Percentiles rank a stretch among this genome's conserved stretches.
Conservation (phyloP, 1,140 invertebrate species). For the Triops longicaudatus region DNA sequence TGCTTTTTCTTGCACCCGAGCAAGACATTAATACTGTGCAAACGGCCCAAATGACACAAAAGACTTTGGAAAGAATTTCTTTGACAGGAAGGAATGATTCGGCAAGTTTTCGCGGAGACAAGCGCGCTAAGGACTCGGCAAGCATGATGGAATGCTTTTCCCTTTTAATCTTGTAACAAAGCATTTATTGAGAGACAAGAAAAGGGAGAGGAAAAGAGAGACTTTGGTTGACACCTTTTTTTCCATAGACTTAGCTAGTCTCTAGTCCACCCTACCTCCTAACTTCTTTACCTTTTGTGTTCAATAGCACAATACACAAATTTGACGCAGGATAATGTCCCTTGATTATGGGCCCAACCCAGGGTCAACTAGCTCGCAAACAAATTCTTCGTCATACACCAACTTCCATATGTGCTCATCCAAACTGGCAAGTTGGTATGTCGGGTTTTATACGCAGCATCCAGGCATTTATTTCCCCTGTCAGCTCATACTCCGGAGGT, state of each 20-base stretch:
- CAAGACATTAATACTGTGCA: no score
- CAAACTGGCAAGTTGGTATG: no score
- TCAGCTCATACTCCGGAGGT: background rate
- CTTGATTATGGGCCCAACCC: background rate
- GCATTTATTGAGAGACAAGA: background rate
- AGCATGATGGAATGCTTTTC: background rate
- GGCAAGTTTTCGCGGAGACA: slow-evolving; percentile 10
- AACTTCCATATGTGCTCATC: background rate
- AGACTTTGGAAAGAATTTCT: background rate
- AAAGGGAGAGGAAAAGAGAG: background rate
- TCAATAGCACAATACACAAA: background rate
- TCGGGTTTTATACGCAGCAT: no score
- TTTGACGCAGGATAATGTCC: background rate
- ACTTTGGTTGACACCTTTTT: background rate
- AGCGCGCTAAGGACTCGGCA: slow-evolving; percentile 8
- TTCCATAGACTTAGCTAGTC: background rate
- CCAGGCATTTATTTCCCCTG: no score
- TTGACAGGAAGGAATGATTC: background rate
- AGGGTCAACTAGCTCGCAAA: background rate
- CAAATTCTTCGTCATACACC: background rate
- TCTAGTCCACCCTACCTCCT: background rate
- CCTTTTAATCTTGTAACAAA: slow-evolving; percentile 8
- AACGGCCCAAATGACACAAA: no score
- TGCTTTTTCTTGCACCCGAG: no score
- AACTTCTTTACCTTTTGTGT: background rate